phyloP scores from a whole-genome alignment of 2,888 invertebrate species.

The Drosophila paramelanica region DNA sequence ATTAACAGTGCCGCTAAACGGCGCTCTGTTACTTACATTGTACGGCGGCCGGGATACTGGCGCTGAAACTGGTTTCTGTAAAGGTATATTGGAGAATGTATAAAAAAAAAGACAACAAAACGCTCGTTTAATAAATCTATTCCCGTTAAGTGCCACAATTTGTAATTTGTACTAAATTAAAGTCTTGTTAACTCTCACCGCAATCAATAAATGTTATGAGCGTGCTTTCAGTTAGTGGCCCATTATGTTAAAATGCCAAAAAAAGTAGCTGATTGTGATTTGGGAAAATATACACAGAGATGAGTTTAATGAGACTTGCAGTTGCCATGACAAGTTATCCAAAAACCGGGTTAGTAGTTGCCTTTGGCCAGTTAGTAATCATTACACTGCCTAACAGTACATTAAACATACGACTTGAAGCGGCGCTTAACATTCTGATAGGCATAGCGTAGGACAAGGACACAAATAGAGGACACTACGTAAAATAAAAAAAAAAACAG shows the following conservation, averaged over 20 bases:
- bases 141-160: constrained; percentile 5
- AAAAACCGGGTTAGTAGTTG: constrained; percentile 58
- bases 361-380: constrained; percentile 53
- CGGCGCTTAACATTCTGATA: constrained; percentile 57
- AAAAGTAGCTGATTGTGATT: constrained; percentile 39
- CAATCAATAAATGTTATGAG: constrained; percentile 61
- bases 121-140: constrained; percentile 9
- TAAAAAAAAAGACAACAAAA: constrained; percentile 8
- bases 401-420: constrained; percentile 42
- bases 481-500: constrained; percentile 4
- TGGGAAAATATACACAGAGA: constrained; percentile 78
- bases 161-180: constrained; percentile 1
- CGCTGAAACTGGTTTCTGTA: constrained; percentile 84
- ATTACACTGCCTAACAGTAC: constrained; percentile 50
- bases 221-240: constrained; percentile 53
- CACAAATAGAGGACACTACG: constrained; percentile 49
- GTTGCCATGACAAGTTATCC: constrained; percentile 59
- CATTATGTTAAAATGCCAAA: constrained; percentile 58
- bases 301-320: constrained; percentile 67
- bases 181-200: constrained; percentile 18
- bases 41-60: constrained; percentile 84
- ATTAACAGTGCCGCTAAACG: constrained; percentile 10
- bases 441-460: constrained; percentile 49
- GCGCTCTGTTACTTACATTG: constrained; percentile 81
- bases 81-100: constrained; percentile 28